A percentile compares a stretch with the other conserved stretches of the same genome.
These are phyloP conservation scores for Manis pentadactyla DNA, from an alignment of 2,797 vertebrate species.

Conservation along the genomic window DNA sequence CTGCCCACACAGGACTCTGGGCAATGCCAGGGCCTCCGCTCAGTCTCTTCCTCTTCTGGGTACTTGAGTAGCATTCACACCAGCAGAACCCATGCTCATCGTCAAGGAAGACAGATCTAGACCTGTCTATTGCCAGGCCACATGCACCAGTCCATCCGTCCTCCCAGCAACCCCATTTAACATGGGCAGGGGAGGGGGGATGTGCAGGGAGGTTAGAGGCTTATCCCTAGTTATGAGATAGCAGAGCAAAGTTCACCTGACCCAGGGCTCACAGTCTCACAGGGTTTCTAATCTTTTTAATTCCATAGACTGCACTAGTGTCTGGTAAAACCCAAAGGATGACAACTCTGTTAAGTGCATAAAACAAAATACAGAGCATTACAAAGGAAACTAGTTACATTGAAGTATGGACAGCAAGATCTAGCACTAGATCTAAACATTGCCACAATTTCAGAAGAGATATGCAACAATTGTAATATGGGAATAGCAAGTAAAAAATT, in stretches of 20 bases:
- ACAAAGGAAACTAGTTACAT: not conserved
- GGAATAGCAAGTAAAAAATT: not conserved
- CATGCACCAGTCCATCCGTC: not conserved
- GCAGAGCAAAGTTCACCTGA: not conserved
- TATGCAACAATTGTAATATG: not conserved
- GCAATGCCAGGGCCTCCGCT: not conserved
- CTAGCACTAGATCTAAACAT: not conserved
- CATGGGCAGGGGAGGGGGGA: not conserved
- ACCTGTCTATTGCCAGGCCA: not conserved
- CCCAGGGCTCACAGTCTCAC: not conserved
- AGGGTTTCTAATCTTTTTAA: not conserved
- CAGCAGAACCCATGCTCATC: not conserved
- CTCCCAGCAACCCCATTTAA: not conserved
- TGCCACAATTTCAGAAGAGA: not conserved
- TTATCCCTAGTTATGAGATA: not conserved
- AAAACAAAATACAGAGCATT: not conserved
- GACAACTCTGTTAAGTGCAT: not conserved
- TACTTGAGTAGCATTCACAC: not conserved
- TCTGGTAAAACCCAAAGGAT: not conserved
- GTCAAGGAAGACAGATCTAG: not conserved
- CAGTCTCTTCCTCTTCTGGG: not conserved
- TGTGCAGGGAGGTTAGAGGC: not conserved
- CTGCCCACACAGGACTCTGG: not conserved
- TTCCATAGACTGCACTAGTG: not conserved
- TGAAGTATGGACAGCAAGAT: not conserved